Conservation (phyloP, 1,140 invertebrate species). For the Heliconius melpomene region DNA sequence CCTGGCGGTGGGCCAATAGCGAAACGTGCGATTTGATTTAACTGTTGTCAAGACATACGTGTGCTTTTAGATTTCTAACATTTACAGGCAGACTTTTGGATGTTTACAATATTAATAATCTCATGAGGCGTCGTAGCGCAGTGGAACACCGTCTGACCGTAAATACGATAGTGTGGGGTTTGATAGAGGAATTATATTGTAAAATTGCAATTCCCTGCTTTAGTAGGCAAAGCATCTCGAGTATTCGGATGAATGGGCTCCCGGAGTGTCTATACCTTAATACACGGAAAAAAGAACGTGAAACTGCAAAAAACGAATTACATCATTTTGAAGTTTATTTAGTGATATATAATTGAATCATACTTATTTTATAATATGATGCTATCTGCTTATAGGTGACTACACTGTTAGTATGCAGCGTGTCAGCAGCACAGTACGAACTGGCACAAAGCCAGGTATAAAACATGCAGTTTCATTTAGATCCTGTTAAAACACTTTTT, state of each 20-base stretch:
- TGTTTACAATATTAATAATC: not conserved
- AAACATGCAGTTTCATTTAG: constrained; percentile 7
- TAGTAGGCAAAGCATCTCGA: too few species aligned
- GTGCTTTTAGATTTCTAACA: not conserved
- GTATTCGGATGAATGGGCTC: too few species aligned
- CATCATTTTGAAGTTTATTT: not conserved
- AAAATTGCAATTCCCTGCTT: too few species aligned
- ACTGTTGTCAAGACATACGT: constrained; percentile 13
- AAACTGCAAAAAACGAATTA: not conserved
- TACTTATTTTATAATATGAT: not conserved
- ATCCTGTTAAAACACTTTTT: not conserved
- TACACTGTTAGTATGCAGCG: not conserved
- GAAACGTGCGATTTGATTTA: constrained; percentile 24
- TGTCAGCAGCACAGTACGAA: not conserved
- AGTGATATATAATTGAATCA: not conserved
- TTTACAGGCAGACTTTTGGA: not conserved
- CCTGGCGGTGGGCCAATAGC: constrained; percentile 23
- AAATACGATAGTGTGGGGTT: too few species aligned
- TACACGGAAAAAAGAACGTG: too few species aligned
- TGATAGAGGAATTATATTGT: too few species aligned
- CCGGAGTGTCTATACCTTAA: too few species aligned
- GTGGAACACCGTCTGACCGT: too few species aligned
- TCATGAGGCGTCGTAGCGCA: not conserved
- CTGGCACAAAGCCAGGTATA: not conserved
- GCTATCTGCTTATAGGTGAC: not conserved